Percentiles rank a stretch among this genome's conserved stretches.
Conservation (phyloP, 2,113 vertebrate genomes). For the Agapornis roseicollis region DNA sequence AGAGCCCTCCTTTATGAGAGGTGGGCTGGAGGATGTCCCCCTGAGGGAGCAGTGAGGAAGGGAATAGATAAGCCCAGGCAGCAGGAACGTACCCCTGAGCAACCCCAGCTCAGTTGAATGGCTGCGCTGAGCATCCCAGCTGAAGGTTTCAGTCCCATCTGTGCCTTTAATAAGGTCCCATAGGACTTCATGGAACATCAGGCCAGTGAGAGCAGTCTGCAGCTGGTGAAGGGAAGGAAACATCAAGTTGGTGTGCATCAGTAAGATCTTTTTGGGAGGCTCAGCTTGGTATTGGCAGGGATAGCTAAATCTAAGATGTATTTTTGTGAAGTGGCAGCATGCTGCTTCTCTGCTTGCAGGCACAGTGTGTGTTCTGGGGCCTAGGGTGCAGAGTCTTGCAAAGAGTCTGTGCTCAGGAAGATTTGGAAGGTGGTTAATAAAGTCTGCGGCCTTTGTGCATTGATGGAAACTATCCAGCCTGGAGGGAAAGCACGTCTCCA, state of each 20-base stretch:
- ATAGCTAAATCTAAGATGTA: background rate
- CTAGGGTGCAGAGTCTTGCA: background rate
- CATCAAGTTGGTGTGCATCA: background rate
- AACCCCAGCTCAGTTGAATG: rapidly evolving
- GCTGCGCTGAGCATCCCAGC: background rate
- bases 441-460: background rate
- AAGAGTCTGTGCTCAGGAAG: background rate
- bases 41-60: background rate
- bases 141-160: background rate
- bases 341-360: background rate
- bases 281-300: background rate
- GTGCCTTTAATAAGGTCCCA: background rate
- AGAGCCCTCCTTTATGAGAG: background rate
- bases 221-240: background rate
- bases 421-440: background rate
- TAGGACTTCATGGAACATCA: background rate
- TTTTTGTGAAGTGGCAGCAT: background rate
- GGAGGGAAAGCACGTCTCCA: background rate
- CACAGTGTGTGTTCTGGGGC: rapidly evolving
- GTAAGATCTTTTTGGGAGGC: background rate
- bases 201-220: background rate
- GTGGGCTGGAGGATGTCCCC: background rate
- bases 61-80: background rate
- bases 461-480: conserved; percentile 21
- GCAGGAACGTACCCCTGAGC: background rate